Evolutionary conservation across 2,797 vertebrate genomes (phyloP), one percentile per base, ranked within the genome.

Genomic region (Chelidonichthys spinosus): DNA sequence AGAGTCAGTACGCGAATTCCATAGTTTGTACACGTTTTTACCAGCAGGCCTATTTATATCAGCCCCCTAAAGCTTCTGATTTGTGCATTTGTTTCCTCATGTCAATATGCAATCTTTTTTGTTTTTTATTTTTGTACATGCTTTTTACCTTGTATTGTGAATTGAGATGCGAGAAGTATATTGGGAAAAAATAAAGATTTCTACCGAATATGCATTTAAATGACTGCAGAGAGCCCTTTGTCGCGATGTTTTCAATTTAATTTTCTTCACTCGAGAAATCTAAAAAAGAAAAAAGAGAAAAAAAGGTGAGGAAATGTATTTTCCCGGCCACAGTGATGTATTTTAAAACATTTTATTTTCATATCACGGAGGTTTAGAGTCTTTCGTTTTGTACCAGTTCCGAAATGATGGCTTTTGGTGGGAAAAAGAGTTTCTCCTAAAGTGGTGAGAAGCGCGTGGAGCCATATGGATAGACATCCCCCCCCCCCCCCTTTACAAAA

Each of bases 161-260:
- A 88, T 91, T 87, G 79, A 90, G 88, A 90, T 93, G 90, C 92
- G 84, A 89, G 87, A 92, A 89, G 82, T 94, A 93, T 94, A 91
- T 92, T 92, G 90, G 72, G 89, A 84, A 86, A 83, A 87, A 93
- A 94, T 93, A 94, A 94, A 94, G 88, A 92, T 93, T 94, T 93
- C 83, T 94, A 93, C 91, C 84, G 88, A 88, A 82, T 85, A 90
- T 90, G 80, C 84, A 86, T 92, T 90, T 83, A 76, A 82, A 81
- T 76, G 44, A 47, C 49, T 82, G 61, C 75, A 64, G 61, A 52
- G n/a, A 15, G 7, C 33, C 36, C 11, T 76, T 79, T 75, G 64
- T 85, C 36, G 46, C 44, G 61, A 36, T 63, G 11, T 18, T 36
- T n/a, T 0, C 10, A 44, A 49, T 47, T 65, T 15, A 2, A 15